phyloP scores from a whole-genome alignment of 2,113 vertebrate species.

The Epinephelus fuscoguttatus region DNA sequence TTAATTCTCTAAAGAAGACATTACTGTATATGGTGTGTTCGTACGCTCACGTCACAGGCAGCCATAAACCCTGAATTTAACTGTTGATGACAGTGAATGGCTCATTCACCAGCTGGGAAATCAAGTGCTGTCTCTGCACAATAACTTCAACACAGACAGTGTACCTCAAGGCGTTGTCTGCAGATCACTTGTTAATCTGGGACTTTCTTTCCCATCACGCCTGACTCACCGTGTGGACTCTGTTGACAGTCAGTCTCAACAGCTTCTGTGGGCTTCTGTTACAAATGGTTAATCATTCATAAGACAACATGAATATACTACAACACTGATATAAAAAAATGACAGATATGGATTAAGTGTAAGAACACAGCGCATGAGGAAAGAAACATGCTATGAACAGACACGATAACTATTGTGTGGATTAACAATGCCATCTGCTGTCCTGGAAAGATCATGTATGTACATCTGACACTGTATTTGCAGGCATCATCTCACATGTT shows the following conservation, averaged over 20 bases:
- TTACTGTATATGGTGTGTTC: background rate
- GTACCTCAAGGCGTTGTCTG: conserved; percentile 33
- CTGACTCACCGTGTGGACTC: conserved; percentile 41
- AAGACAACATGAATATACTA: background rate
- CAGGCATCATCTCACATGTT: background rate
- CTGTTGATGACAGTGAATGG: conserved; percentile 38
- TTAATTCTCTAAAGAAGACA: background rate
- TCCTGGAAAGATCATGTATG: background rate
- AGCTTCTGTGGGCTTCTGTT: background rate
- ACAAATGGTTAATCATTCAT: background rate
- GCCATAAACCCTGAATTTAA: conserved; percentile 31
- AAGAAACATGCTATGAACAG: background rate
- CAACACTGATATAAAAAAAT: background rate
- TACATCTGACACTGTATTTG: background rate
- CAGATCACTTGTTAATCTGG: conserved; percentile 48
- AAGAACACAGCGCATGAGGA: background rate
- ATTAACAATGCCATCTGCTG: conserved; percentile 69
- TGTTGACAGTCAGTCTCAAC: conserved; percentile 18
- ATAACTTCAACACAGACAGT: conserved; percentile 33
- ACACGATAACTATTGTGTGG: background rate
- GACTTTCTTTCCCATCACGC: conserved; percentile 22
- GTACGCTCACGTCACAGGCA: background rate
- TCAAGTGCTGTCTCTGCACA: conserved; percentile 36
- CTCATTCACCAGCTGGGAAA: conserved; percentile 50
- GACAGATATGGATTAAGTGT: background rate